Evolutionary conservation across 2,888 invertebrate genomes (phyloP), one percentile per base, ranked within the genome.

Genomic region (Schizaphis graminum): DNA sequence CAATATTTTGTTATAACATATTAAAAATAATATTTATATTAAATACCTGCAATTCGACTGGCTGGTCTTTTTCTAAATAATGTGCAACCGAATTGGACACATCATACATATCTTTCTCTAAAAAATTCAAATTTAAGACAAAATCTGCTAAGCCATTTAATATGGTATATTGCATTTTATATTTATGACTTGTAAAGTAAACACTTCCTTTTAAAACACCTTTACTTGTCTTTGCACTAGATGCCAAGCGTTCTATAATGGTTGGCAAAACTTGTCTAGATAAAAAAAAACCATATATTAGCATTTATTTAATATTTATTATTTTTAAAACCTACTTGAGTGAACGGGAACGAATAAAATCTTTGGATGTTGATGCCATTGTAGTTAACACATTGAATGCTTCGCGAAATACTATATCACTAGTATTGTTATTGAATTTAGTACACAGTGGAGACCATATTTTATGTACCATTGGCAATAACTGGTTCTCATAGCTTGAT

Each of bases 391-490:
- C 95, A 10, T 96, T 96, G 95, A 97, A 97, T 93, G 97, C 97
- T 85, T 96, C 96, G 95, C 96, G 96, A 87, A 97, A 96, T 21
- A 97, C 95, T 1, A 97, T 95, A 1, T 96, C 96, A 94, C 97
- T 96, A n/a, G 95, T 89, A 89, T 91, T 92, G 41, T 97, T 97
- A n/a, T 96, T 96, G 95, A 98, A 97, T 95, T 97, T 96, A 91
- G 96, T 96, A 8, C 97, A 96, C 26, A 98, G 96, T 4, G 98
- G 98, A 90, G 97, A 96, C 98, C 98, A 98, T 84, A 97, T 96
- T 94, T 96, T 95, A 96, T 98, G 98, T 10, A 98, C 97, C n/a
- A 98, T 96, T 0, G 98, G 98, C 91, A 98, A 95, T 53, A 98
- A 95, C 95, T 97, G 97, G 95, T 98, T 96, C 61, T 95, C 95